Conservation (phyloP, 2,113 vertebrate species). For the Tupaia tana region DNA sequence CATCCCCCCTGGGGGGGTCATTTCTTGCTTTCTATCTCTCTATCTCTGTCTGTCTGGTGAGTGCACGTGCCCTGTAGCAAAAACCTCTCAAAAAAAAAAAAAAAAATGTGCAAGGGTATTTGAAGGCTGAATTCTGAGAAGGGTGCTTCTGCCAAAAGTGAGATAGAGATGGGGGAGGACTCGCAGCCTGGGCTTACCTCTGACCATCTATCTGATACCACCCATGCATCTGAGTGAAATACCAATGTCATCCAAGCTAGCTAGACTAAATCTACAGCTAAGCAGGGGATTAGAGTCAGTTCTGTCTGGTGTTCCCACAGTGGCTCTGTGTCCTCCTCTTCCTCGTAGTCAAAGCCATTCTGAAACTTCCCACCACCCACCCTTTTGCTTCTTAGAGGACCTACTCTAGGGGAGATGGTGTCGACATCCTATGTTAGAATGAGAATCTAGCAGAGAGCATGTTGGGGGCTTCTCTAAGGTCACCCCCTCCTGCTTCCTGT, state of each 20-base stretch:
- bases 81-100: too few species aligned
- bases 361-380: too few species aligned
- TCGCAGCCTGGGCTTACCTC: background rate
- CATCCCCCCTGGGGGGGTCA: too few species aligned
- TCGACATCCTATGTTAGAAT: background rate
- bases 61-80: too few species aligned
- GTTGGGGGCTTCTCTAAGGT: background rate
- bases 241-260: background rate
- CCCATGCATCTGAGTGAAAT: background rate
- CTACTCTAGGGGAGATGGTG: background rate
- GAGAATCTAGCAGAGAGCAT: background rate
- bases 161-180: background rate
- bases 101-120: background rate
- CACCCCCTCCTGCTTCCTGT: background rate
- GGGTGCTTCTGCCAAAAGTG: background rate
- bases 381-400: background rate
- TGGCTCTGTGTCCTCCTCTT: background rate
- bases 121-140: background rate
- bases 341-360: background rate
- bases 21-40: too few species aligned
- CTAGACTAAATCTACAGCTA: background rate
- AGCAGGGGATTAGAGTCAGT: background rate
- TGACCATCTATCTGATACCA: background rate
- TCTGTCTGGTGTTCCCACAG: background rate
- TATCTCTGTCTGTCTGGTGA: too few species aligned